Base-by-base conservation (phyloP, 2,113 vertebrate genomes). In the Suricata suricatta region DNA sequence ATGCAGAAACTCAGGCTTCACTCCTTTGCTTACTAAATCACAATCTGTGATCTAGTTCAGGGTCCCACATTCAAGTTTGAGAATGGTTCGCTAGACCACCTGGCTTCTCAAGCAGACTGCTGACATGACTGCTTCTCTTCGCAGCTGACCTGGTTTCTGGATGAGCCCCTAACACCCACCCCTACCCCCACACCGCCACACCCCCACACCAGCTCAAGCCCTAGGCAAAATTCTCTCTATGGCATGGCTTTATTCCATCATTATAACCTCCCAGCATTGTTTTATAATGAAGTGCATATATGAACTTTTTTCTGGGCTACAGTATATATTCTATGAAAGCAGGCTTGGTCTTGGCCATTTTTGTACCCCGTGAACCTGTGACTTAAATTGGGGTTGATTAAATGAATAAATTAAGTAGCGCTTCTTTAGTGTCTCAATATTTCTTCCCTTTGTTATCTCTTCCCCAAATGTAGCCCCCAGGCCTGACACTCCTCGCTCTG, bases 401-500 rank as follows among this genome's bases (percentile, higher is more conserved):
- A 76, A 44, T 88, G 50, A 91, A 85, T 83, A 71, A 77, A 68
- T 68, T 25, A 91, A 71, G 12, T 7, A 69, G n/a, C 17, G 35
- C 21, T 82, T 96, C 38, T 29, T 82, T 66, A 85, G 66, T 71
- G 21, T 89, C 33, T 96, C 41, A 71, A 66, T 38, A 63, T 25
- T 60, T 21, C 93, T 77, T 77, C 31, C 31, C 14, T 63, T 86
- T 93, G 44, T 93, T 95, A 71, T 71, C 41, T 93, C 63, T 96
- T 90, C 33, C 35, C 17, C 38, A 77, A 82, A 66, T 31, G 29
- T 47, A 35, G 52, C 41, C 35, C 13, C 38, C 47, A 80, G 10
- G 2, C n/a, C 47, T 38, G 79, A 54, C 12, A n/a, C 1, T 57
- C 41, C 6, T 71, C 68, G 52, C 10, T 44, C 50, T 81, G 72